phyloP scores from a whole-genome alignment of 2,888 invertebrate species.

The Anticlea derivata region DNA sequence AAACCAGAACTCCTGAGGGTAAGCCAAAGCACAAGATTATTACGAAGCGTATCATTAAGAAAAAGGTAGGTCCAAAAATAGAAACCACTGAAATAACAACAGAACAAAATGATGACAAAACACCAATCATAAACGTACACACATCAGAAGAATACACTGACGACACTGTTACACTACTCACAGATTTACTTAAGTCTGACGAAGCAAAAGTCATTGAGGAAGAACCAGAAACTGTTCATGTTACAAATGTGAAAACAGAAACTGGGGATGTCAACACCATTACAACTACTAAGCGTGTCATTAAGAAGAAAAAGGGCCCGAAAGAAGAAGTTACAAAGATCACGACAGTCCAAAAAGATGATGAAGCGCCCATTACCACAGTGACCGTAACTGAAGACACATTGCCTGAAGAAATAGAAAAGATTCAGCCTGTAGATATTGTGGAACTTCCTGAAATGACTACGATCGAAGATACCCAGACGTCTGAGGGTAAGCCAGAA shows the following conservation, averaged over 20 bases:
- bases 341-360: conserved; percentile 35
- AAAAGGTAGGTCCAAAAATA: conserved; percentile 20
- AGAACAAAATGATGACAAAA: not conserved
- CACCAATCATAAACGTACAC: not conserved
- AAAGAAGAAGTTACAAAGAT: conserved; percentile 44
- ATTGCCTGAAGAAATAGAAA: too few species aligned
- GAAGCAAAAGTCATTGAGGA: not conserved
- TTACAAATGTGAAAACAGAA: conserved; percentile 53
- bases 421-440: conserved; percentile 24
- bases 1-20: conserved; percentile 44
- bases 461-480: conserved; percentile 54
- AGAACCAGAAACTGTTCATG: conserved; percentile 51
- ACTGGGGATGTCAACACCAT: conserved; percentile 41
- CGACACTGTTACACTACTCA: not conserved
- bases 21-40: conserved; percentile 4
- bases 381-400: conserved; percentile 47
- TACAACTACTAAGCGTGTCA: conserved; percentile 45
- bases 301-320: conserved; percentile 46
- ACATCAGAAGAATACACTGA: conserved; percentile 3
- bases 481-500: conserved; percentile 24
- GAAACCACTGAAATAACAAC: conserved; percentile 6
- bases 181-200: not conserved
- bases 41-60: conserved; percentile 13
- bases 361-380: conserved; percentile 30
- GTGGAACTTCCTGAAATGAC: conserved; percentile 58